Conservation (phyloP, 2,113 vertebrate species). For the Danionella cerebrum region DNA sequence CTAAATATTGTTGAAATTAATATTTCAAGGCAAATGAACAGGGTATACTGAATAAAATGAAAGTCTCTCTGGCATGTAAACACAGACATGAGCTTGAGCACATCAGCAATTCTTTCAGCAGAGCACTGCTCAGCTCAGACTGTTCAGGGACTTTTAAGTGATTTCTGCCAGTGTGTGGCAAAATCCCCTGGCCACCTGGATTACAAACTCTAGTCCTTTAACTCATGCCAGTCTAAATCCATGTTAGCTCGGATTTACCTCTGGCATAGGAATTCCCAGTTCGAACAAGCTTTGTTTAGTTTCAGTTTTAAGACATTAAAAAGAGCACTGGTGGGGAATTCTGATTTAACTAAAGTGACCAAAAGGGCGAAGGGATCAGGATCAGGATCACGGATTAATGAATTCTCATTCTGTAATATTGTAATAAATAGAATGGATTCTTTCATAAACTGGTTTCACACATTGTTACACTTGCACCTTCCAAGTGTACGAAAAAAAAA, state of each 20-base stretch:
- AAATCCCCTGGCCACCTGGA: slow-evolving; percentile 75
- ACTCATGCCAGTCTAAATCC: slow-evolving; percentile 75
- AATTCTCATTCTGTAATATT: slow-evolving; percentile 15
- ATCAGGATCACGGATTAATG: slow-evolving; percentile 18
- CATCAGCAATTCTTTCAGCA: too few species aligned
- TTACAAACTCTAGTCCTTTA: slow-evolving; percentile 77
- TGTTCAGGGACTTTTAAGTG: slow-evolving; percentile 67
- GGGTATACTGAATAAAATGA: too few species aligned
- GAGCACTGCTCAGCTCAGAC: slow-evolving; percentile 59
- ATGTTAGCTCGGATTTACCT: slow-evolving; percentile 76
- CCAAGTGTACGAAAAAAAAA: background rate
- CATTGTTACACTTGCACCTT: background rate
- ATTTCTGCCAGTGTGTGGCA: slow-evolving; percentile 70
- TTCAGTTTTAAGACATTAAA: slow-evolving; percentile 60
- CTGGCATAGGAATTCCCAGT: slow-evolving; percentile 72
- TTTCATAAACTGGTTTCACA: background rate
- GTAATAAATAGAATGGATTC: slow-evolving; percentile 31
- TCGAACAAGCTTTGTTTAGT: slow-evolving; percentile 64
- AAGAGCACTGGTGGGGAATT: slow-evolving; percentile 54
- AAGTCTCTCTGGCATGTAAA: too few species aligned
- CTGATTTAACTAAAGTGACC: slow-evolving; percentile 45
- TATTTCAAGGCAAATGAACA: too few species aligned
- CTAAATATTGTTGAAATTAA: too few species aligned
- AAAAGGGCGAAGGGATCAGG: slow-evolving; percentile 1
- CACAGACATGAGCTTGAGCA: slow-evolving; percentile 40